Base-by-base conservation (phyloP, 64 coral and sea anemone genomes). In the Anthopleura sola region DNA sequence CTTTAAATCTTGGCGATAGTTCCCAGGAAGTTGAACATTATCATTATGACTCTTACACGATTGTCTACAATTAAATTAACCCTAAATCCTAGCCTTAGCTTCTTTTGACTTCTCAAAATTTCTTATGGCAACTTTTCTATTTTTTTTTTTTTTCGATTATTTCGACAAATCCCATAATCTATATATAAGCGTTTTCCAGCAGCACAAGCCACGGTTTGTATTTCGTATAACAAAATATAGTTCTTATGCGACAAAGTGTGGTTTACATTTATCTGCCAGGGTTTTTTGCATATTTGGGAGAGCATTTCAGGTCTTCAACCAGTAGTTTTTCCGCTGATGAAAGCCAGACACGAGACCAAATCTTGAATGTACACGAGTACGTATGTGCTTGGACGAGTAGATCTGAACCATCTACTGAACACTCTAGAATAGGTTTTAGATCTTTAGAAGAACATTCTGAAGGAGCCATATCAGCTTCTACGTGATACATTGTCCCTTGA, bases 311-410 rank as follows among this genome's bases (percentile, higher is more conserved):
- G 29, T 71, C 31, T 32, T 16, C 2, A 34, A 71, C 23, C 66
- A 32, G n/a, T 20, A 71, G 23, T 15, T 13, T 34, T 71, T 71
- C 66, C 26, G 11, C 3, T 0, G 29, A 1, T 17, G 66, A 11
- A 32, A 89, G 14, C 88, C 88, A 90, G 14, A 24, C 16, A 55
- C 88, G 31, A 6, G 49, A 78, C 88, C 88, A 90, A 37, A 90
- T 47, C 12, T 36, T 85, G 15, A 90, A 77, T 3, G 46, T 56
- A 78, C 62, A 49, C 36, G 66, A 37, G 16, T 82, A 75, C 6
- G 20, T 19, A 5, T 86, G n/a, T 24, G 56, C n/a, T 50, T 31
- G 6, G 2, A 28, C 36, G 5, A 11, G 5, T 0, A 16, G 33
- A 49, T 57, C n/a, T 51, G 29, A 51, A 0, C 15, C 19, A 10